Evolutionary conservation across 2,113 vertebrate genomes (phyloP).

Genomic region (Elaphurus davidianus): DNA sequence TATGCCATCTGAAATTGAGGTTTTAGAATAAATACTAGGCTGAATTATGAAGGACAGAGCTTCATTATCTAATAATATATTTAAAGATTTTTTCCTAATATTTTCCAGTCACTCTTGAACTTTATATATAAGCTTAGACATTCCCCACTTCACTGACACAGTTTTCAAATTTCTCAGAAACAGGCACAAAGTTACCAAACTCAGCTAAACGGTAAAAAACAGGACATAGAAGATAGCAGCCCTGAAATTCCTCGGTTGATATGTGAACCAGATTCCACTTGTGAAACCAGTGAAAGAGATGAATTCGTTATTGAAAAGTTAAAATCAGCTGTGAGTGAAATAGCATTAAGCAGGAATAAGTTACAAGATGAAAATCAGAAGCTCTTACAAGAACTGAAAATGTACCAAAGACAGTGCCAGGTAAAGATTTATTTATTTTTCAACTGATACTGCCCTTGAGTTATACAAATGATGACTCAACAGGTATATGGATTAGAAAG

Average conservation of each 20-base stretch:
- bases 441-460: not conserved
- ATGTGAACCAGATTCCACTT: slow-evolving; percentile 26
- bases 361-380: slow-evolving; percentile 83
- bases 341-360: slow-evolving; percentile 78
- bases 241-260: slow-evolving; percentile 45
- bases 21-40: not conserved
- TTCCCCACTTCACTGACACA: slow-evolving; percentile 21
- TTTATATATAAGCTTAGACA: not conserved
- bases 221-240: slow-evolving; percentile 47
- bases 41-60: not conserved
- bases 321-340: slow-evolving; percentile 81
- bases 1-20: not conserved
- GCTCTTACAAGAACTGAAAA: slow-evolving; percentile 79
- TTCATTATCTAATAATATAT: not conserved
- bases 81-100: slow-evolving; percentile 4
- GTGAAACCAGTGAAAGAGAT: slow-evolving; percentile 60
- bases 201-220: slow-evolving; percentile 69
- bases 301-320: slow-evolving; percentile 80
- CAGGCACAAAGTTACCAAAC: slow-evolving; percentile 77
- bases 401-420: slow-evolving; percentile 82
- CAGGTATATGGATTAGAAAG: not conserved
- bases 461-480: not conserved
- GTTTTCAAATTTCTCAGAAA: slow-evolving; percentile 74
- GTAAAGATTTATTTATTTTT: slow-evolving; percentile 61
- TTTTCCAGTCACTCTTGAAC: slow-evolving; percentile 14